Conservation (phyloP, 30 jellyfish, hydroid and myxozoan genomes). For the Cassiopea xamachana region DNA sequence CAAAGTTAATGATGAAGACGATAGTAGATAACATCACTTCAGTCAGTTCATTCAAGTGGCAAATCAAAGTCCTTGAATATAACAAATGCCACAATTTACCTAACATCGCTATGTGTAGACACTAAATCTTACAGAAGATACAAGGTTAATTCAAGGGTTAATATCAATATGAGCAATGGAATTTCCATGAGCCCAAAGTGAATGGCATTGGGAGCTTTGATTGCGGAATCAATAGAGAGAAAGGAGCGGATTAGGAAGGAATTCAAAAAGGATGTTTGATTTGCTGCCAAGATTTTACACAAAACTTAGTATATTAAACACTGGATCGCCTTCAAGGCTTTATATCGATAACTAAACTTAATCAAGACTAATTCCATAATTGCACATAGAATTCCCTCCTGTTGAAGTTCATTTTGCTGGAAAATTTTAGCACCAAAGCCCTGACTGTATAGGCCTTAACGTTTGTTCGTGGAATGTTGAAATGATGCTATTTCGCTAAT, state of each 20-base stretch:
- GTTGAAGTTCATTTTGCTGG: background rate
- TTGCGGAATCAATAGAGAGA: background rate
- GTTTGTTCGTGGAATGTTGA: too few relatives aligned
- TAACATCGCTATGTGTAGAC: constrained; percentile 9
- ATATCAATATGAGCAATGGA: constrained; percentile 1
- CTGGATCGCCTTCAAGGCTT: background rate
- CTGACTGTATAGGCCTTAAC: too few relatives aligned
- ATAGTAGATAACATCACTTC: too few relatives aligned
- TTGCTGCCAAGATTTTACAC: background rate
- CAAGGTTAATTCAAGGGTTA: constrained; percentile 24
- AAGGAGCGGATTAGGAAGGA: background rate
- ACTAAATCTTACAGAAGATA: constrained; percentile 2
- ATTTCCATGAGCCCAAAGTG: background rate
- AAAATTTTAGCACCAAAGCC: background rate
- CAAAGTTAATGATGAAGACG: too few relatives aligned
- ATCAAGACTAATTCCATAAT: background rate
- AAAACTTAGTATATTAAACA: background rate
- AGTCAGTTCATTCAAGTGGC: constrained; percentile 13
- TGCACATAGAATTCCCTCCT: background rate
- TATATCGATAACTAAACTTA: background rate
- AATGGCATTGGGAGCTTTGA: background rate
- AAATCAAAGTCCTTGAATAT: background rate
- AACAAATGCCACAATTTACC: background rate
- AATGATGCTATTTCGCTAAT: too few relatives aligned
- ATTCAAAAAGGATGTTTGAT: background rate